These are phyloP conservation scores for Patella caerulea DNA, from an alignment of 2,888 invertebrate species.

Conservation along the genomic window DNA sequence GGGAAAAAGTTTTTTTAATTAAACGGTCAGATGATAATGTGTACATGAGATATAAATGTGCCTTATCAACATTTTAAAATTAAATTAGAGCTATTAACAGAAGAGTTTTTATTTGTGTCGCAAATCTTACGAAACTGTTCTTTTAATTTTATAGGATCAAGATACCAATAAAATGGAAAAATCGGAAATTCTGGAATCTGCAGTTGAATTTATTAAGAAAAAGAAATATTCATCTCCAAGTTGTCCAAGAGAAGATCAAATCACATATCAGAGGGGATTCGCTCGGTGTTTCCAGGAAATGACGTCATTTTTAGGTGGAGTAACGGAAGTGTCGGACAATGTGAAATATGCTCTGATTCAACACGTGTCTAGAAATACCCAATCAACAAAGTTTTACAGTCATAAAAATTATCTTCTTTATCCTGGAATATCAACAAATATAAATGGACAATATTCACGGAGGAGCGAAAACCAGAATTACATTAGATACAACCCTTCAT, in stretches of 20 bases:
- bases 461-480: neutral
- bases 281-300: neutral
- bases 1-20: too few species aligned
- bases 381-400: neutral
- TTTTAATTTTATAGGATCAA: neutral
- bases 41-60: too few species aligned
- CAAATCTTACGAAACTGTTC: too few species aligned
- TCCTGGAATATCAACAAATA: too few species aligned
- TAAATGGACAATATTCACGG: neutral
- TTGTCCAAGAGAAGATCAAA: neutral
- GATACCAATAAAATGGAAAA: constrained; percentile 1
- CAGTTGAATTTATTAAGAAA: neutral
- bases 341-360: neutral
- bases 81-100: too few species aligned
- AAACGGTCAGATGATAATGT: too few species aligned
- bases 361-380: neutral
- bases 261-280: neutral
- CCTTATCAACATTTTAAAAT: too few species aligned
- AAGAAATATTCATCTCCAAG: neutral
- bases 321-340: constrained; percentile 1
- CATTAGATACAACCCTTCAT: neutral
- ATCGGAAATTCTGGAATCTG: neutral
- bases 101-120: too few species aligned
- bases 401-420: too few species aligned
- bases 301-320: neutral